A percentile compares a stretch with the other conserved stretches of the same genome.
Evolutionary conservation across 2,888 invertebrate genomes (phyloP).

Genomic region (Sphaeridia pumilis): DNA sequence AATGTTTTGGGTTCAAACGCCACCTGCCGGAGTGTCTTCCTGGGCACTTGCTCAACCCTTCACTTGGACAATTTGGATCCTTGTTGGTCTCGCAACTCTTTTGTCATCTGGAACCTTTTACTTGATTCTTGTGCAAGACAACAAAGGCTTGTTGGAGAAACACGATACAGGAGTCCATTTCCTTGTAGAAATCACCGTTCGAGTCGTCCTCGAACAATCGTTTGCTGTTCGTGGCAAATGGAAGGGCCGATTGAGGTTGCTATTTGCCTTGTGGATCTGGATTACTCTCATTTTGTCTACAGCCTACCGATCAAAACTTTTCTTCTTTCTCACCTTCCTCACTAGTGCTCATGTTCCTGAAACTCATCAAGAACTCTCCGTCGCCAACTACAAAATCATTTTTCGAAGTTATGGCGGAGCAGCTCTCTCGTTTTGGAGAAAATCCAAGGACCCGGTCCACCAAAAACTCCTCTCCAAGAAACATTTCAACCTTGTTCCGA

Average conservation of each 20-base stretch:
- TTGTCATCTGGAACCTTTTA: background rate
- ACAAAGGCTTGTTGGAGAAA: background rate
- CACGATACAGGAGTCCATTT: background rate
- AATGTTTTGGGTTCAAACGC: constrained; percentile 12
- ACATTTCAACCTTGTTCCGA: background rate
- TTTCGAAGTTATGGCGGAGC: constrained; percentile 12
- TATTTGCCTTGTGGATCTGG: constrained; percentile 8
- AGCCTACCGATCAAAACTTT: constrained; percentile 12
- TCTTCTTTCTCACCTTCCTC: constrained; percentile 13
- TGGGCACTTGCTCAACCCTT: constrained; percentile 9
- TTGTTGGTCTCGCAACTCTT: background rate
- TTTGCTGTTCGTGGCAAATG: constrained; percentile 5
- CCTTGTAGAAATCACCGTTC: background rate
- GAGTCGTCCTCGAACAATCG: constrained; percentile 14
- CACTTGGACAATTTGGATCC: background rate
- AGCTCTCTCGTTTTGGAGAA: constrained; percentile 2
- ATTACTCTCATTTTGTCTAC: constrained; percentile 11
- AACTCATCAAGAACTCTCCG: constrained; percentile 8
- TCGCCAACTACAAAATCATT: constrained; percentile 12
- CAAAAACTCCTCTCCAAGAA: constrained; percentile 2
- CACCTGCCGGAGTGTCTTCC: background rate
- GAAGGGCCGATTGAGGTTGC: constrained; percentile 4
- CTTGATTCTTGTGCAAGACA: background rate
- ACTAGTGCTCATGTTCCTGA: constrained; percentile 6
- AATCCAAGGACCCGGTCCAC: constrained; percentile 13